Evolutionary conservation across 2,888 invertebrate species (phyloP), one percentile per base, ranked within the genome.

Genomic region (Cecidostiba fungosa): DNA sequence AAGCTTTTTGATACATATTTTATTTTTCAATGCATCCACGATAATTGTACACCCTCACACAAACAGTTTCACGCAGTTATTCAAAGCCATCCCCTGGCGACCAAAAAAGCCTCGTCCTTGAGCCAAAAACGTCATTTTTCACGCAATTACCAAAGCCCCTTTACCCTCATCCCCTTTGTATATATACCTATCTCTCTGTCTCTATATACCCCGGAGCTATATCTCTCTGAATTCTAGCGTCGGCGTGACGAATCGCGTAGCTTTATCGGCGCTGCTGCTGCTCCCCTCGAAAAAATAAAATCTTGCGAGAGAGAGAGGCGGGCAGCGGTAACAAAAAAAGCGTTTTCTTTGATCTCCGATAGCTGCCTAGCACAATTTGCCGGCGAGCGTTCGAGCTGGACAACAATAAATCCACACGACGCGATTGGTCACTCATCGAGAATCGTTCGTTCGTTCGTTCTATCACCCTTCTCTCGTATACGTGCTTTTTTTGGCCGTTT

Each of bases 221-320:
- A 62, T 36, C 19, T 12, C 19, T 50, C 50, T 14, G 39, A n/a
- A 39, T 72, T 72, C n/a, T 29, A 4, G 72, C 26, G 54, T 23
- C 47, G 5, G 43, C 54, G 50, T 77, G 82, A 82, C 62, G 82
- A 82, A 77, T 82, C n/a, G 69, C 69, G 59, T 12, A 29, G 39
- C 59, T 80, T 59, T 72, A 73, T 73, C 72, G 72, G 8, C 29
- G 47, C 43, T 59, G 36, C n/a, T n/a, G 19, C 23, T 39, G 6
- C 23, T 36, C 59, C 26, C 39, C n/a, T 72, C 39, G n/a, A n/a
- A 72, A 39, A 72, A 72, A 72, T n/a, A 72, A 72, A 72, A 72
- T 66, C 62, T 66, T 66, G 59, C 59, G 0, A 66, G 62, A 62
- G 26, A 6, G 62, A 62, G 5, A 23, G 23, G 19, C 12, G 3